Conservation (phyloP, 2,113 vertebrate genomes). For the Plecturocebus donacophilus region DNA sequence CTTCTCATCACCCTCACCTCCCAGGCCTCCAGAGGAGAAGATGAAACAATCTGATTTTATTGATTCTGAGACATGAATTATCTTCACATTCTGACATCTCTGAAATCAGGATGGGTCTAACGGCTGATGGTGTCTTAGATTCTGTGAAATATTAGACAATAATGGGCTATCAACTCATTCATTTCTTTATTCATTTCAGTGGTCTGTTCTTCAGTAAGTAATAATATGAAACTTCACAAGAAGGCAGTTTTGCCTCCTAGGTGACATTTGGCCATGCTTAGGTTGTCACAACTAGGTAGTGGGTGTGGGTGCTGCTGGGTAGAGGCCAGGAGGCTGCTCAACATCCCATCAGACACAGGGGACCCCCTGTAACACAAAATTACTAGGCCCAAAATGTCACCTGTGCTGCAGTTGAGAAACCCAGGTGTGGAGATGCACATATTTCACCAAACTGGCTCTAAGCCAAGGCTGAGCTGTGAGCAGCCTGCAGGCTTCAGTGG, state of each 20-base stretch:
- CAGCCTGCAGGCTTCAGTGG: neutral
- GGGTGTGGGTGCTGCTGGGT: neutral
- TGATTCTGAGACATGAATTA: neutral
- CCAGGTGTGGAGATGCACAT: neutral
- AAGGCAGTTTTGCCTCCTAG: neutral
- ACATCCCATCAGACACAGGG: rapidly evolving
- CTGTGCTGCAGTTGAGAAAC: neutral
- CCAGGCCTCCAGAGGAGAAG: neutral
- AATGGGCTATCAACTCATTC: neutral
- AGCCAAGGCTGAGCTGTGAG: neutral
- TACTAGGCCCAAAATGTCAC: neutral
- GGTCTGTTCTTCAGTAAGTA: neutral
- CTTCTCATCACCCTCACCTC: neutral
- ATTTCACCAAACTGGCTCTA: neutral
- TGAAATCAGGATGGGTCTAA: neutral
- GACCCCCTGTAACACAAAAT: neutral
- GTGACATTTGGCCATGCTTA: neutral
- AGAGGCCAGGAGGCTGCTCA: neutral
- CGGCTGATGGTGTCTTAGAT: neutral
- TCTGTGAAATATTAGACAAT: neutral
- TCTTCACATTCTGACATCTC: neutral
- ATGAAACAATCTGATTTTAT: neutral
- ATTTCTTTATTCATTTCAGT: neutral
- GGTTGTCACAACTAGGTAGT: too few relatives aligned
- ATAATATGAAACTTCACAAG: neutral